These are phyloP conservation scores for Psilanteris sp. DNA, from an alignment of 1,140 invertebrate genomes.

Conservation along the genomic window DNA sequence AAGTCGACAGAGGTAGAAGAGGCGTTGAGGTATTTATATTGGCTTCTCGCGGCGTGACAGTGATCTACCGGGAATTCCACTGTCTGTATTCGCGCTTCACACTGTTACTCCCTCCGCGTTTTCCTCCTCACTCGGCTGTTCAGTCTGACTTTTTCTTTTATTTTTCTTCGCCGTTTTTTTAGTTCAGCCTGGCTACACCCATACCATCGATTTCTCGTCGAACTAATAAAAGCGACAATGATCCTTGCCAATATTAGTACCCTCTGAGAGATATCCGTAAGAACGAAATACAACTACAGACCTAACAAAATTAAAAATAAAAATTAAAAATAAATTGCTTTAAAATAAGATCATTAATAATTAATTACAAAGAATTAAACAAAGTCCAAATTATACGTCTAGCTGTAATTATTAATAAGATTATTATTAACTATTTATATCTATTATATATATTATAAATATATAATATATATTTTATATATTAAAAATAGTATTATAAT, in stretches of 20 bases:
- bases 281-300: too few species aligned
- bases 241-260: slow-evolving; percentile 49
- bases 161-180: slow-evolving; percentile 47
- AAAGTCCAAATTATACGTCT: too few species aligned
- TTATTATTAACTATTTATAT: too few species aligned
- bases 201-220: slow-evolving; percentile 65
- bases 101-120: slow-evolving; percentile 50
- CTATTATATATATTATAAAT: too few species aligned
- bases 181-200: slow-evolving; percentile 48
- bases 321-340: too few species aligned
- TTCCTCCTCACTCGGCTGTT: slow-evolving; percentile 56
- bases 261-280: slow-evolving; percentile 38
- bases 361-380: too few species aligned
- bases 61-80: slow-evolving; percentile 79
- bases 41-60: slow-evolving; percentile 78
- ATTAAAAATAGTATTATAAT: too few species aligned
- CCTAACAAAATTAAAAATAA: too few species aligned
- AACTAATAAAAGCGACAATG: slow-evolving; percentile 73
- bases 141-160: slow-evolving; percentile 44
- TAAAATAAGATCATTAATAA: too few species aligned
- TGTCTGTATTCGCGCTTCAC: slow-evolving; percentile 69
- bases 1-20: slow-evolving; percentile 63
- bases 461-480: too few species aligned
- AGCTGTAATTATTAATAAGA: too few species aligned
- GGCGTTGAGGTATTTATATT: slow-evolving; percentile 80